Evolutionary conservation across 2,888 invertebrate genomes (phyloP).

Genomic region (Calameuta filiformis): DNA sequence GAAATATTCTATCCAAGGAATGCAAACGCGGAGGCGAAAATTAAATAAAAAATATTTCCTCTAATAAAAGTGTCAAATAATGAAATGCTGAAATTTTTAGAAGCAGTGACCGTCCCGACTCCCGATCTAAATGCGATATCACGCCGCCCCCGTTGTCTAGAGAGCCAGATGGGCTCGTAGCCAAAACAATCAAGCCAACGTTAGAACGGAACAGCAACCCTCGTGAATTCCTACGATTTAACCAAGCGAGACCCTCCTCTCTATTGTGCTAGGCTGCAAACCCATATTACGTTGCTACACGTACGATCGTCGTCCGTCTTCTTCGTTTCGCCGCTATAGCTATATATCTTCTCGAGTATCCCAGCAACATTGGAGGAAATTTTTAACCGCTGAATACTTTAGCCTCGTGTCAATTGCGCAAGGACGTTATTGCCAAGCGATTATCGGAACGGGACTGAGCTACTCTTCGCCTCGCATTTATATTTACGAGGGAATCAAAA

Average conservation of each 20-base stretch:
- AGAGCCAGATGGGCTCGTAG: slow-evolving; percentile 35
- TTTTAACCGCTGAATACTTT: neutral
- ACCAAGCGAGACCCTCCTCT: neutral
- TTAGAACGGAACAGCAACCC: neutral
- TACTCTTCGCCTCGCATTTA: neutral
- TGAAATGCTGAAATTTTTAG: neutral
- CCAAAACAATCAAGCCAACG: slow-evolving; percentile 26
- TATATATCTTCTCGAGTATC: neutral
- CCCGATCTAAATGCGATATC: slow-evolving; percentile 33
- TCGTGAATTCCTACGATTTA: neutral
- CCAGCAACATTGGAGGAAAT: neutral
- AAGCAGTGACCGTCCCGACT: neutral
- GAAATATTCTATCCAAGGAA: neutral
- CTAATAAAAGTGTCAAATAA: neutral
- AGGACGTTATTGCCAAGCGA: neutral
- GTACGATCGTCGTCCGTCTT: neutral
- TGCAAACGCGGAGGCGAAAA: neutral
- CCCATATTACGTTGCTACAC: neutral
- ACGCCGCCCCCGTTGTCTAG: slow-evolving; percentile 31
- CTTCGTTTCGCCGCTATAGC: neutral
- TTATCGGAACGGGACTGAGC: neutral
- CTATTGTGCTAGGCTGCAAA: neutral
- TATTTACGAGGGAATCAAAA: neutral
- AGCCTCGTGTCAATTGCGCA: neutral
- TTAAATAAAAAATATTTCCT: neutral